These are phyloP conservation scores for Dipodomys ordii DNA, from an alignment of 2,113 vertebrate genomes.

Conservation along the genomic window DNA sequence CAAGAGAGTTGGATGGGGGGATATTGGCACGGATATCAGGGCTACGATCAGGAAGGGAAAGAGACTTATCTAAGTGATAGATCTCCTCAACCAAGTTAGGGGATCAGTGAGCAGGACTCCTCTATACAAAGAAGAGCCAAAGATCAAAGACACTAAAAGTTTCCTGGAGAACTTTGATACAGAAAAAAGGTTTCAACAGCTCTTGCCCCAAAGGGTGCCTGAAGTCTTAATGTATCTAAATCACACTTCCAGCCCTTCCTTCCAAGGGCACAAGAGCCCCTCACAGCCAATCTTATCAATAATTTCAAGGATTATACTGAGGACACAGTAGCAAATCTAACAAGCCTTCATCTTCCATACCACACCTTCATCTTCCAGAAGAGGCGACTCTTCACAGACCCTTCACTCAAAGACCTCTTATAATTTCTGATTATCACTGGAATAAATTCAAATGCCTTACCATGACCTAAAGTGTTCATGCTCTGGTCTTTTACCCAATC, in stretches of 20 bases:
- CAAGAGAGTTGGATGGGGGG: neutral
- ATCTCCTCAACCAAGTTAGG: neutral
- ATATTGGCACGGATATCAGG: neutral
- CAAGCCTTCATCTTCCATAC: neutral
- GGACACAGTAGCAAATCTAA: neutral
- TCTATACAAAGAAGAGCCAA: neutral
- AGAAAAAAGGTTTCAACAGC: neutral
- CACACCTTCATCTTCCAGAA: neutral
- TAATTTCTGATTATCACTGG: neutral
- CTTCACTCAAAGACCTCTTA: neutral
- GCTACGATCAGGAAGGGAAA: neutral
- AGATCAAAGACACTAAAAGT: neutral
- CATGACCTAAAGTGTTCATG: neutral
- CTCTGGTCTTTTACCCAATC: neutral
- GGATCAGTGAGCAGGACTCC: neutral
- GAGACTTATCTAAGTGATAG: neutral
- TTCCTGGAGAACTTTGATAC: neutral
- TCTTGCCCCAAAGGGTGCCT: neutral
- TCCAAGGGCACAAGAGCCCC: neutral
- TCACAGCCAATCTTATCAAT: neutral
- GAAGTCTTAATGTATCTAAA: neutral
- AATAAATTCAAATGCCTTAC: neutral
- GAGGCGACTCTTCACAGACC: neutral
- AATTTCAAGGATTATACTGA: neutral
- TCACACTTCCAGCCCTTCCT: neutral